A percentile compares a stretch with the other conserved stretches of the same genome.
These are phyloP conservation scores for Pelosia muscerda DNA, from an alignment of 2,888 invertebrate genomes.

Conservation along the genomic window DNA sequence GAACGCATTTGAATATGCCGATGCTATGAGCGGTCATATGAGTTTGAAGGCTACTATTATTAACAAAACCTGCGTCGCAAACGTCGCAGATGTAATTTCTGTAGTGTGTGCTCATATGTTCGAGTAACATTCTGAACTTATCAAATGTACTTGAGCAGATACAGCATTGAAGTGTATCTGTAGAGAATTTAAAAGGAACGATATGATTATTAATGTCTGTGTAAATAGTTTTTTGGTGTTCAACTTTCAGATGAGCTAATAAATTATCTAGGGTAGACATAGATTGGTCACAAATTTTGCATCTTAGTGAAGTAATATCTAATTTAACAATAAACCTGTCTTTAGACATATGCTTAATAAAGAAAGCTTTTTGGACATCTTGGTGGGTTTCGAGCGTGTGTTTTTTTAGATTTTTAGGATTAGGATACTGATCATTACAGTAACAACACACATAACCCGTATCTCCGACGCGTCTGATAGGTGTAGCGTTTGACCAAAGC, in stretches of 20 bases:
- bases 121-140: constrained; percentile 51
- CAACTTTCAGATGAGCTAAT: constrained; percentile 32
- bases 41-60: too few species aligned
- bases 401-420: constrained; percentile 61
- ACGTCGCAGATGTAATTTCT: constrained; percentile 63
- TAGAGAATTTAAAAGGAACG: constrained; percentile 46
- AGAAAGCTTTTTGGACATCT: constrained; percentile 30
- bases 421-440: constrained; percentile 54
- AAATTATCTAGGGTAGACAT: constrained; percentile 34
- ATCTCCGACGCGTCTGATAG: constrained; percentile 59
- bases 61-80: constrained; percentile 56
- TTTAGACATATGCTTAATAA: constrained; percentile 1
- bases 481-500: constrained; percentile 67
- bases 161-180: constrained; percentile 36
- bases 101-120: constrained; percentile 68
- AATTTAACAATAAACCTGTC: not conserved
- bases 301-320: constrained; percentile 23
- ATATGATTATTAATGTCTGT: constrained; percentile 53
- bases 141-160: constrained; percentile 32
- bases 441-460: constrained; percentile 65
- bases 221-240: constrained; percentile 39
- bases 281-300: constrained; percentile 34
- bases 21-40: not conserved
- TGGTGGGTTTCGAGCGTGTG: constrained; percentile 61
- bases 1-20: not conserved